Evolutionary conservation across 2,888 invertebrate genomes (phyloP).

Genomic region (Cheiracanthium punctorium): DNA sequence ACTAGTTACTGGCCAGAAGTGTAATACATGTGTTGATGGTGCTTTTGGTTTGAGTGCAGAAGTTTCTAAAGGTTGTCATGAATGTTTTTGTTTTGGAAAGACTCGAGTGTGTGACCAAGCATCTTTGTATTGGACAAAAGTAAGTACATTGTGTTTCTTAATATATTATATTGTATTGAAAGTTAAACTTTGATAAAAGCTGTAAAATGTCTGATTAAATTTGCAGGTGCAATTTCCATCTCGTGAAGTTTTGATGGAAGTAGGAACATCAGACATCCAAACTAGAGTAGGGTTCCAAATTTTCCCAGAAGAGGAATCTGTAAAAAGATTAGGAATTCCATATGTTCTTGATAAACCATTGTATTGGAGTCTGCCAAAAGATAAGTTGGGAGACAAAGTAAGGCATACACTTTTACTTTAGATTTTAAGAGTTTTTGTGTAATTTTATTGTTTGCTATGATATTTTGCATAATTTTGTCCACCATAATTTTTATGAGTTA

Average conservation of each 20-base stretch:
- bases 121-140: slow-evolving; percentile 87
- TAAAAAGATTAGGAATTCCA: slow-evolving; percentile 79
- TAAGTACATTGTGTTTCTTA: too few relatives aligned
- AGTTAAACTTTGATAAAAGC: too few relatives aligned
- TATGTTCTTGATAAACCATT: slow-evolving; percentile 82
- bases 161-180: too few relatives aligned
- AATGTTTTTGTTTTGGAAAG: slow-evolving; percentile 96
- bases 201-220: slow-evolving; percentile 27
- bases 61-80: slow-evolving; percentile 91
- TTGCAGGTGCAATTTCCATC: slow-evolving; percentile 76
- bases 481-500: too few relatives aligned
- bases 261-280: slow-evolving; percentile 78
- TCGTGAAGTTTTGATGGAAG: slow-evolving; percentile 73
- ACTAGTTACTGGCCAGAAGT: slow-evolving; percentile 88
- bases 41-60: slow-evolving; percentile 88
- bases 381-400: slow-evolving; percentile 89
- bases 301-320: slow-evolving; percentile 81
- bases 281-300: slow-evolving; percentile 80
- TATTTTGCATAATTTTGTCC: too few relatives aligned
- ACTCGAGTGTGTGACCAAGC: slow-evolving; percentile 88
- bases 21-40: slow-evolving; percentile 87
- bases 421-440: too few relatives aligned
- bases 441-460: too few relatives aligned
- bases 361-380: slow-evolving; percentile 88
- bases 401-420: too few relatives aligned